phyloP scores from a whole-genome alignment of 1,140 invertebrate species.

The Lasioglossum albipes region DNA sequence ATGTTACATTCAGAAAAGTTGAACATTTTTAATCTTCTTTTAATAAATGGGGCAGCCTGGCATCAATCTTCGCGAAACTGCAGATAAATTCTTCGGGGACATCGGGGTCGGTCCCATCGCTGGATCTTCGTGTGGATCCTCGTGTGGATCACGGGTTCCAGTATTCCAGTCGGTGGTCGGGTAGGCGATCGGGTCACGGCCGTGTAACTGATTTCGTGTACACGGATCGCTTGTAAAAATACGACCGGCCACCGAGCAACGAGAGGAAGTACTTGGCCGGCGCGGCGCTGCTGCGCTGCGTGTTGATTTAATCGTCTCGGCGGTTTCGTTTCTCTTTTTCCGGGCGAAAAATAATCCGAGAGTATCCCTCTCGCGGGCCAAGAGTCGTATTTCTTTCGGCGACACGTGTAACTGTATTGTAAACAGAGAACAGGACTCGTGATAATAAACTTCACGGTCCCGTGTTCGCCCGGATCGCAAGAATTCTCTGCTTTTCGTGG shows the following conservation, averaged over 20 bases:
- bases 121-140: background rate
- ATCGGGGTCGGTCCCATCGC: background rate
- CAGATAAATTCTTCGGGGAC: background rate
- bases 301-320: slow-evolving; percentile 4
- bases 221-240: background rate
- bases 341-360: background rate
- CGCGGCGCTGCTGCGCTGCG: background rate
- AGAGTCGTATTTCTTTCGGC: background rate
- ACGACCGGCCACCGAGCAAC: background rate
- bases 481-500: background rate
- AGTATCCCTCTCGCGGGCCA: background rate
- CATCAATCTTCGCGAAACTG: too few species aligned
- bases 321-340: background rate
- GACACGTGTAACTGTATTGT: slow-evolving; percentile 3
- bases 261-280: slow-evolving; percentile 10
- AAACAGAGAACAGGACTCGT: background rate
- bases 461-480: background rate
- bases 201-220: slow-evolving; percentile 23
- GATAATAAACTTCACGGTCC: background rate
- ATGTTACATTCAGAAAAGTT: too few species aligned
- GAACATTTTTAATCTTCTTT: too few species aligned
- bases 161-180: background rate
- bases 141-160: too few species aligned
- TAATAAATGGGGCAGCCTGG: too few species aligned
- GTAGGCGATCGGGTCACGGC: background rate